phyloP scores from a whole-genome alignment of 1,140 invertebrate species.

The Nomia melanderi region DNA sequence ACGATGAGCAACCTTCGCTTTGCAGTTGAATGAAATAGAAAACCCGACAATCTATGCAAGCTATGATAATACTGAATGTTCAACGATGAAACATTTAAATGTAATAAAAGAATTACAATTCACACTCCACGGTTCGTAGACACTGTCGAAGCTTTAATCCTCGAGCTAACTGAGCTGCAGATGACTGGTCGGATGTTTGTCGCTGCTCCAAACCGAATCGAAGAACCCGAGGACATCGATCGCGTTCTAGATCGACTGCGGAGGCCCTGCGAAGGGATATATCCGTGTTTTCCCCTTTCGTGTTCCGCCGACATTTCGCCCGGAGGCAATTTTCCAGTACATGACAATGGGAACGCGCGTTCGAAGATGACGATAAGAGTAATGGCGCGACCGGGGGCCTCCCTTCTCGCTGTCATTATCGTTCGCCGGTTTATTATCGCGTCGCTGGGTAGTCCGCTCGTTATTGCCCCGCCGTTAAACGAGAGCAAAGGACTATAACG shows the following conservation, averaged over 20 bases:
- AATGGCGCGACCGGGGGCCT: slow-evolving; percentile 52
- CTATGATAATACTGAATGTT: too few species aligned
- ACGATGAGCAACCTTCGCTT: too few species aligned
- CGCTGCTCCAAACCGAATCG: too few species aligned
- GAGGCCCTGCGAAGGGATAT: neutral
- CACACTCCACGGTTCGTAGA: too few species aligned
- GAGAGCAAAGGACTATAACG: slow-evolving; percentile 64
- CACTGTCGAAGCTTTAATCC: too few species aligned
- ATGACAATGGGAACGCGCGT: slow-evolving; percentile 53
- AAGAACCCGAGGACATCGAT: neutral
- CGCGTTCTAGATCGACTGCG: too few species aligned
- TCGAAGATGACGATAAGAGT: slow-evolving; percentile 64
- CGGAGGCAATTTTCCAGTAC: slow-evolving; percentile 42
- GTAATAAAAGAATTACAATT: too few species aligned
- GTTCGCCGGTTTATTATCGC: slow-evolving; percentile 60
- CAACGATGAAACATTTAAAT: too few species aligned
- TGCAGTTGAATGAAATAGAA: too few species aligned
- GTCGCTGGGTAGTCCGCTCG: slow-evolving; percentile 48
- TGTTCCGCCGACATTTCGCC: slow-evolving; percentile 7
- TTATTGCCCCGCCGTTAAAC: slow-evolving; percentile 62
- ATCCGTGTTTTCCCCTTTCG: slow-evolving; percentile 4
- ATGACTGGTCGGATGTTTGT: too few species aligned
- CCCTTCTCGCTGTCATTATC: slow-evolving; percentile 61
- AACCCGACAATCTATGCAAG: too few species aligned
- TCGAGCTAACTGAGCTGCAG: too few species aligned